phyloP scores from a whole-genome alignment of 2,888 invertebrate genomes.

The Digitonthophagus gazella region DNA sequence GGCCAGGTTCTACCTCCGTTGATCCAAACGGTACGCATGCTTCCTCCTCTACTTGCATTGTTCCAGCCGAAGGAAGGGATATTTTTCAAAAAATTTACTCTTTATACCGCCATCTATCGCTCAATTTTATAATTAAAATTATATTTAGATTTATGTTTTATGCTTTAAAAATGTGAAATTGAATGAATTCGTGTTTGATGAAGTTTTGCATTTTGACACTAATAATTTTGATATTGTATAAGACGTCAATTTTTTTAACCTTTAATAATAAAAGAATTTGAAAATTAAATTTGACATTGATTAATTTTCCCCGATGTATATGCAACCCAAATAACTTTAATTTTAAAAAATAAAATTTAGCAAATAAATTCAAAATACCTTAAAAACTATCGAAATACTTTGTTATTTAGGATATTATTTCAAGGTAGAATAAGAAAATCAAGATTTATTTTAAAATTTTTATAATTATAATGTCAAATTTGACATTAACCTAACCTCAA shows the following conservation, averaged over 20 bases:
- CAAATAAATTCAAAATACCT: too few relatives aligned
- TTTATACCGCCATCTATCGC: constrained; percentile 21
- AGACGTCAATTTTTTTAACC: too few relatives aligned
- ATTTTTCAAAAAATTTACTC: constrained; percentile 3
- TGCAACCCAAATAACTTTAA: not conserved
- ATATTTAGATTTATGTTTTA: not conserved
- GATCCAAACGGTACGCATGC: constrained; percentile 20
- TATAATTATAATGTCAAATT: not conserved
- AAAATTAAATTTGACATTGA: too few relatives aligned
- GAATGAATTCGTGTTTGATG: too few relatives aligned
- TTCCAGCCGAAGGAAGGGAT: constrained; percentile 11
- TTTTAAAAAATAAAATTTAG: not conserved
- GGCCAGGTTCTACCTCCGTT: constrained; percentile 30
- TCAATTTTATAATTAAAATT: not conserved
- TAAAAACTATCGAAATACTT: too few relatives aligned
- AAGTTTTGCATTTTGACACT: too few relatives aligned
- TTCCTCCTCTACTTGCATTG: constrained; percentile 20
- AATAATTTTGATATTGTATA: too few relatives aligned
- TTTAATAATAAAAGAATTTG: too few relatives aligned
- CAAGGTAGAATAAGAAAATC: too few relatives aligned
- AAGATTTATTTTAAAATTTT: not conserved
- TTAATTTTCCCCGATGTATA: too few relatives aligned
- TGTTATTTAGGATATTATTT: too few relatives aligned
- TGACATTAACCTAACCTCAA: constrained; percentile 10
- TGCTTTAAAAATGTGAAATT: too few relatives aligned